A percentile compares a stretch with the other conserved stretches of the same genome.
These are phyloP conservation scores for Liasis olivaceus DNA, from an alignment of 2,797 vertebrate species.

Conservation along the genomic window DNA sequence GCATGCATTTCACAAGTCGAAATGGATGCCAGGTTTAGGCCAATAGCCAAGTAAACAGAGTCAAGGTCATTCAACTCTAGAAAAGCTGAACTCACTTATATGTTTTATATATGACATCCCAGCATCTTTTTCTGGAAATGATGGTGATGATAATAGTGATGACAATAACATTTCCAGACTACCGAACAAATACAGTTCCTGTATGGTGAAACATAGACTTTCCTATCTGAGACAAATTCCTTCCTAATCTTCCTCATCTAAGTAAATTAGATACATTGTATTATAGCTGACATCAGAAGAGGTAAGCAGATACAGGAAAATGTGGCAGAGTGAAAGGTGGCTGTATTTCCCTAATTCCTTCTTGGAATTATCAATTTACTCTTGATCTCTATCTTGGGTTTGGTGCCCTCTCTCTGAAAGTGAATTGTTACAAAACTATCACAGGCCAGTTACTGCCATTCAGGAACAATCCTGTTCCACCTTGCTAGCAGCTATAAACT, in stretches of 20 bases:
- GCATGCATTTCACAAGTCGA: neutral
- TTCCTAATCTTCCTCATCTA: neutral
- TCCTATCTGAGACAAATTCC: neutral
- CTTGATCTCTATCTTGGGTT: neutral
- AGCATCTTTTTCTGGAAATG: neutral
- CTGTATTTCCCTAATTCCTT: neutral
- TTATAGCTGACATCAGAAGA: neutral
- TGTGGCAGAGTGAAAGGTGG: neutral
- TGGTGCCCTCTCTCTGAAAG: neutral
- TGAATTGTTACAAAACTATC: neutral
- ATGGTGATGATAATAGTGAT: neutral
- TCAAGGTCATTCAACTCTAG: neutral
- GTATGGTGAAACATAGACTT: neutral
- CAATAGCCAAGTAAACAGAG: neutral
- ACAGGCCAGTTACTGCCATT: neutral
- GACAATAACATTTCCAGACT: neutral
- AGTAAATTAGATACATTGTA: neutral
- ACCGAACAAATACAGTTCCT: neutral
- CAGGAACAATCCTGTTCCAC: neutral
- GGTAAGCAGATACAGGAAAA: neutral
- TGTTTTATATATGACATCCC: neutral
- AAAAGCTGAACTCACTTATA: neutral
- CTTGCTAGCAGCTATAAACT: neutral
- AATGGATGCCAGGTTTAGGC: neutral
- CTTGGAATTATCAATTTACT: neutral